These are phyloP conservation scores for Plestiodon gilberti DNA, from an alignment of 2,113 vertebrate genomes.

Conservation along the genomic window DNA sequence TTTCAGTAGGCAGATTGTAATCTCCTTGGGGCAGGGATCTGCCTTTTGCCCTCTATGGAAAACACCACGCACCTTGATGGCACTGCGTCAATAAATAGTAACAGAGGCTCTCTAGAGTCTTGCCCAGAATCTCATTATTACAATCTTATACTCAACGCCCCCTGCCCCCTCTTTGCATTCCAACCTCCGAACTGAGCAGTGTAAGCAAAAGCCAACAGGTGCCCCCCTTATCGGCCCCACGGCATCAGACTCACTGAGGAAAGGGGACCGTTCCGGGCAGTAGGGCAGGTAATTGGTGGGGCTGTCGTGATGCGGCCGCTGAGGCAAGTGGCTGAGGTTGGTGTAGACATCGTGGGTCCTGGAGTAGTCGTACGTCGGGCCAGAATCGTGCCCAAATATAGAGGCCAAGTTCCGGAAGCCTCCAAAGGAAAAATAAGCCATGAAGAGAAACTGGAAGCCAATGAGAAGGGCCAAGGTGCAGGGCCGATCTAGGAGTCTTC, in stretches of 20 bases:
- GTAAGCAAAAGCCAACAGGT: neutral
- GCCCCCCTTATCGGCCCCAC: too few species aligned
- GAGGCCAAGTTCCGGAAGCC: slow-evolving; percentile 90
- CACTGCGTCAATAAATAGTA: too few species aligned
- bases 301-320: slow-evolving; percentile 55
- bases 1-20: too few species aligned
- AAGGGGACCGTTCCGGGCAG: slow-evolving; percentile 87
- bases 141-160: neutral
- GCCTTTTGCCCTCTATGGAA: too few species aligned
- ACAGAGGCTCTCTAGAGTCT: neutral
- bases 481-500: slow-evolving; percentile 79
- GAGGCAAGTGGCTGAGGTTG: slow-evolving; percentile 84
- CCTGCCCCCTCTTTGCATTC: too few species aligned
- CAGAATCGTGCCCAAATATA: slow-evolving; percentile 84
- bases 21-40: too few species aligned
- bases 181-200: neutral
- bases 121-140: too few species aligned
- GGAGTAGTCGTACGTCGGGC: slow-evolving; percentile 89
- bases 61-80: too few species aligned
- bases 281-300: slow-evolving; percentile 73
- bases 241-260: slow-evolving; percentile 80
- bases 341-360: slow-evolving; percentile 91
- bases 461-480: slow-evolving; percentile 90
- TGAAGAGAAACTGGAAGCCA: slow-evolving; percentile 94
- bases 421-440: slow-evolving; percentile 93